Conservation (phyloP, 2,888 invertebrate species). For the Colletes collaris region DNA sequence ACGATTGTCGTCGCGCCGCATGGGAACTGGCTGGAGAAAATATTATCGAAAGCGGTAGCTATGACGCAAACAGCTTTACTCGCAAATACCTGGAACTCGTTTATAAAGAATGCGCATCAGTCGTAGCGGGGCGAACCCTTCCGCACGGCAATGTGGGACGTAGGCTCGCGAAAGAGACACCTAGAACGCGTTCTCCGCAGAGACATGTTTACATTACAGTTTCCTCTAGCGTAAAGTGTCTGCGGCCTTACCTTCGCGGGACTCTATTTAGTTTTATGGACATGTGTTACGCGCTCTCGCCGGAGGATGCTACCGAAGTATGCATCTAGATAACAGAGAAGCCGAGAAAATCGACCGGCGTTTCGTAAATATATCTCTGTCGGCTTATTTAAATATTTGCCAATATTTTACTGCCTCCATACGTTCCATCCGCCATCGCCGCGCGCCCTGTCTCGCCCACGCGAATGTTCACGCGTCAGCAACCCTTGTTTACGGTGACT, state of each 20-base stretch:
- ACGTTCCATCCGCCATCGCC: neutral
- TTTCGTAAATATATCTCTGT: constrained; percentile 33
- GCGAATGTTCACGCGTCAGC: constrained; percentile 18
- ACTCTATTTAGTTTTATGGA: constrained; percentile 10
- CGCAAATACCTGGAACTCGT: neutral
- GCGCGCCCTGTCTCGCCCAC: neutral
- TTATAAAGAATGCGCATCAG: constrained; percentile 8
- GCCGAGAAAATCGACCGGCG: constrained; percentile 23
- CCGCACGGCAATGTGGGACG: neutral
- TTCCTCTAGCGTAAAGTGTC: neutral
- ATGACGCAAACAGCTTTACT: neutral
- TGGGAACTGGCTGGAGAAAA: too few relatives aligned
- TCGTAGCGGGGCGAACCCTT: neutral
- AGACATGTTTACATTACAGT: constrained; percentile 6
- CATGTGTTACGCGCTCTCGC: constrained; percentile 19
- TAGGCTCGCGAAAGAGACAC: constrained; percentile 1
- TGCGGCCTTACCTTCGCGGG: neutral
- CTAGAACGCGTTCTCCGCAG: neutral
- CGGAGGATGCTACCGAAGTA: neutral
- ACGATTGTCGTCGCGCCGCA: too few relatives aligned
- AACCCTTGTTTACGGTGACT: constrained; percentile 41
- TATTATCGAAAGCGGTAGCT: too few relatives aligned
- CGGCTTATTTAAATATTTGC: constrained; percentile 56
- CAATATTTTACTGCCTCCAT: constrained; percentile 42
- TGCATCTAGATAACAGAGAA: constrained; percentile 2